phyloP scores from a whole-genome alignment of 2,888 invertebrate genomes.

The Andrena minutula region DNA sequence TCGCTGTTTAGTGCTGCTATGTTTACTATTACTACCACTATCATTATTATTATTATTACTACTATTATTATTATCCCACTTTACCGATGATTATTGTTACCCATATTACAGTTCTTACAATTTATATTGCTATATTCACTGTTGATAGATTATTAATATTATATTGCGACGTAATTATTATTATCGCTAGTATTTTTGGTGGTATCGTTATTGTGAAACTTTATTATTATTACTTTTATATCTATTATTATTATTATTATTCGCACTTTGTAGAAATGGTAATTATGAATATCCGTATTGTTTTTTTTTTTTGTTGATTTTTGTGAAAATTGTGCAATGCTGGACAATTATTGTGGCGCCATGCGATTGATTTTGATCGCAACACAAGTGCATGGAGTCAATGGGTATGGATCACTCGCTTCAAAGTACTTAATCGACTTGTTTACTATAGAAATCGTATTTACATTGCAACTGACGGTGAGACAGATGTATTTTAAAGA shows the following conservation, averaged over 20 bases:
- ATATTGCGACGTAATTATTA: constrained; percentile 60
- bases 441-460: neutral
- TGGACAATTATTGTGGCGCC: constrained; percentile 42
- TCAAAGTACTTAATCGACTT: constrained; percentile 38
- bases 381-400: constrained; percentile 15
- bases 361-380: constrained; percentile 33
- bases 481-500: constrained; percentile 15
- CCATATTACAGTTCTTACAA: constrained; percentile 59
- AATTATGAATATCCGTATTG: constrained; percentile 46
- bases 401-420: constrained; percentile 37
- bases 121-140: constrained; percentile 50
- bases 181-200: constrained; percentile 48
- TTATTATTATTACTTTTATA: constrained; percentile 66
- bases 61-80: constrained; percentile 55
- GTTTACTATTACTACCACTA: constrained; percentile 56
- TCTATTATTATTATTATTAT: constrained; percentile 58
- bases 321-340: constrained; percentile 20
- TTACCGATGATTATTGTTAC: constrained; percentile 61
- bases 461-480: neutral
- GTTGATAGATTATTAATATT: constrained; percentile 59
- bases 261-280: constrained; percentile 53
- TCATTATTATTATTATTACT: constrained; percentile 40
- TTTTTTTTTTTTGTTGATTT: constrained; percentile 34
- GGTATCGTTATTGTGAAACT: constrained; percentile 59
- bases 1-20: constrained; percentile 62